A percentile compares a stretch with the other conserved stretches of the same genome.
Evolutionary conservation across 2,888 invertebrate genomes (phyloP).

Genomic region (Kuschelorhynchus macadamiae): DNA sequence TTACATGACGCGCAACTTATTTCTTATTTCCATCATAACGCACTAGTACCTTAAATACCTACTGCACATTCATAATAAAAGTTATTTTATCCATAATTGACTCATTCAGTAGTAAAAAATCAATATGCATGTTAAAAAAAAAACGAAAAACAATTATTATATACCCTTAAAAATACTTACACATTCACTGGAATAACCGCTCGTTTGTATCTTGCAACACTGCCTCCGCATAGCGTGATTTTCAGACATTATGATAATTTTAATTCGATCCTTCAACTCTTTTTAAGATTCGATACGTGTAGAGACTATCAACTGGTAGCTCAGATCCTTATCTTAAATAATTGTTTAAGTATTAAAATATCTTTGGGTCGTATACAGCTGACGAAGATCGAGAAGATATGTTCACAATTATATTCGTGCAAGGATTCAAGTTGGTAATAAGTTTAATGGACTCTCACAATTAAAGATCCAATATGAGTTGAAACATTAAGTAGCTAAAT

Average conservation of each 20-base stretch:
- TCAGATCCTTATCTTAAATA: constrained; percentile 43
- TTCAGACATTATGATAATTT: constrained; percentile 42
- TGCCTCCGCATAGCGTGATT: constrained; percentile 44
- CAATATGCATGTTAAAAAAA: no score
- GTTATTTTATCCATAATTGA: no score
- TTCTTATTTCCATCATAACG: no score
- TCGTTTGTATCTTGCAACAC: constrained; percentile 3
- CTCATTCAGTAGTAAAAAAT: no score
- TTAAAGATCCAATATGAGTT: constrained; percentile 6
- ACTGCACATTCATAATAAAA: no score
- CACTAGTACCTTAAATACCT: no score
- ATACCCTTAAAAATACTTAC: not conserved
- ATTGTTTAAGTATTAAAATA: constrained; percentile 44
- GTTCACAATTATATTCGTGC: not conserved
- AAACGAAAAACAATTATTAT: no score
- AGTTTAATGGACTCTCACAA: constrained; percentile 22
- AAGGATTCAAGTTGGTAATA: not conserved
- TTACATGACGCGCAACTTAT: no score
- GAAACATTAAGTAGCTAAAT: no score
- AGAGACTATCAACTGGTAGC: constrained; percentile 39
- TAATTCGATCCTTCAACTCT: constrained; percentile 35
- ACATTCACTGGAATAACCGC: not conserved
- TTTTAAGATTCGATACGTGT: constrained; percentile 37
- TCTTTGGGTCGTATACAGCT: constrained; percentile 9
- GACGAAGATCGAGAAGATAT: constrained; percentile 22